Evolutionary conservation across 2,797 vertebrate genomes (phyloP), one percentile per base, ranked within the genome.

Genomic region (Trachops cirrhosus): DNA sequence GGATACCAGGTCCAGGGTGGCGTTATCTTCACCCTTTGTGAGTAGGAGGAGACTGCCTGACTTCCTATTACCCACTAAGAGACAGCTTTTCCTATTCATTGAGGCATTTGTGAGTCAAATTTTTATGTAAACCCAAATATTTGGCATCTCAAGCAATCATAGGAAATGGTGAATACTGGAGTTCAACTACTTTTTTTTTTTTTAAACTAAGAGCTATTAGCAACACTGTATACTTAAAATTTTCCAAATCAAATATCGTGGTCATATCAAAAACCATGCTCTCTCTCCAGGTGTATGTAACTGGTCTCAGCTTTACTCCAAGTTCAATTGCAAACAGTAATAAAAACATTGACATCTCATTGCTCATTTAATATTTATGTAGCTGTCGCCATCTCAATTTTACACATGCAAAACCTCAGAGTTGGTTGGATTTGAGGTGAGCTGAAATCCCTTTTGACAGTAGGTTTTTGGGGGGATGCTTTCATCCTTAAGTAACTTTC

Each of bases 401-500:
- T 97, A 80, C 73, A 83, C 96, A 89, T 86, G 94, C 3, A 78
- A 89, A 95, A 94, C 41, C 32, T 96, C 95, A 94, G 87, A 86
- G 19, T 67, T 96, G 92, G 91, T 96, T 78, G 83, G 64, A 95
- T 94, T 94, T 92, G 96, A 97, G 54, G 91, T 86, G 89, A 97
- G 86, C 90, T 86, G 90, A 75, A 97, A 96, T 97, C 78, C 48
- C 82, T 91, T 97, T 80, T 97, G 96, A 97, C 95, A 97, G 95
- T 92, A 86, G 75, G 29, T 80, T 97, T 84, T 96, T 89, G 48
- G 37, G 93, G 92, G 91, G 84, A 54, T 90, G 88, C 97, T 96
- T 54, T 92, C 97, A 98, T 96, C 90, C 94, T 90, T 97, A 93
- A 96, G 95, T 96, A 97, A 97, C 91, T 80, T 97, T 97, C 93